Conservation (phyloP, 2,113 vertebrate genomes). For the Taxidea taxus region DNA sequence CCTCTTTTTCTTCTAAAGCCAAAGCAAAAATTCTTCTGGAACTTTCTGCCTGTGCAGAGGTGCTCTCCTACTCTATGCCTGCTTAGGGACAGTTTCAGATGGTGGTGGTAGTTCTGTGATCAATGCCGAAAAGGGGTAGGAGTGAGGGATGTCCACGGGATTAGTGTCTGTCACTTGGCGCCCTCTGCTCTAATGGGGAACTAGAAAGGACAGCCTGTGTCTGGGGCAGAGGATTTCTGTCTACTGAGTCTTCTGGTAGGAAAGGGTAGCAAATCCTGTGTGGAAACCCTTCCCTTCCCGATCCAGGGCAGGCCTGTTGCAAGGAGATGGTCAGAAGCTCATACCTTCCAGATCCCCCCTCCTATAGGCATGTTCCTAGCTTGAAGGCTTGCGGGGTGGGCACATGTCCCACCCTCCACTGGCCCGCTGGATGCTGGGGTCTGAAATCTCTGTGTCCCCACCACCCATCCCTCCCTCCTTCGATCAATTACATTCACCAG, state of each 20-base stretch:
- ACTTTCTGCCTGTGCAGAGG: not conserved
- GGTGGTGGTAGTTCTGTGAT: too few species aligned
- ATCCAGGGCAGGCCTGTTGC: too few species aligned
- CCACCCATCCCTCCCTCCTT: not conserved
- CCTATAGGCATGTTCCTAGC: not conserved
- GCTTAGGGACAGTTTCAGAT: rapidly evolving
- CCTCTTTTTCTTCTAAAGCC: not conserved
- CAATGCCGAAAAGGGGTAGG: rapidly evolving
- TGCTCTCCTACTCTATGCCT: rapidly evolving
- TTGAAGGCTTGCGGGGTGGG: not conserved
- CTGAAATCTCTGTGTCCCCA: not conserved
- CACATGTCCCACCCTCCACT: rapidly evolving
- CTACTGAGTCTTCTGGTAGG: not conserved
- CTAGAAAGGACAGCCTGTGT: not conserved
- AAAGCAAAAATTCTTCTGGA: not conserved
- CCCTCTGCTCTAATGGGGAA: not conserved
- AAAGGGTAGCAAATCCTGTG: not conserved
- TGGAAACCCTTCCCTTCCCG: not conserved
- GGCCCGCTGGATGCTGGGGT: not conserved
- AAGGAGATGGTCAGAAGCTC: not conserved
- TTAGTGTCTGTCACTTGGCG: not conserved
- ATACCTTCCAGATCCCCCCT: too few species aligned
- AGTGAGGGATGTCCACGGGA: rapidly evolving
- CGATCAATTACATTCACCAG: constrained; percentile 78
- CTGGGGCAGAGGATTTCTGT: not conserved